phyloP scores from a whole-genome alignment of 2,888 invertebrate species.

The Thysanoteuthis rhombus region DNA sequence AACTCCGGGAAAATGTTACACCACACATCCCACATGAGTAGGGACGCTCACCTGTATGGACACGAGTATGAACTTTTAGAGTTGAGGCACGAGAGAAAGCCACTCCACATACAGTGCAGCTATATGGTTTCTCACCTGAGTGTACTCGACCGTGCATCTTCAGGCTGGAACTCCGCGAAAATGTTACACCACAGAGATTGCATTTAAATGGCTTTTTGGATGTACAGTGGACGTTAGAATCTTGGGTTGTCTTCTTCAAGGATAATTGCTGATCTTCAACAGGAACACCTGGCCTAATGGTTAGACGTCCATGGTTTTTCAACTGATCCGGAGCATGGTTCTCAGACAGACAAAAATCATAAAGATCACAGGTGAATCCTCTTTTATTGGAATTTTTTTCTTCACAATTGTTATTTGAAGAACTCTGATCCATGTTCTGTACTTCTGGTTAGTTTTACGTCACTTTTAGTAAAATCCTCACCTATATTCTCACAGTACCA shows the following conservation, averaged over 20 bases:
- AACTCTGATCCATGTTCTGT: background rate
- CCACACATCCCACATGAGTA: background rate
- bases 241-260: background rate
- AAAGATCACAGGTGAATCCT: background rate
- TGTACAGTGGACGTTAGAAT: background rate
- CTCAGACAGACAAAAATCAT: background rate
- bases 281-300: background rate
- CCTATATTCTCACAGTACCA: too few species aligned
- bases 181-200: background rate
- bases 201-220: background rate
- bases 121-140: background rate
- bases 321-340: background rate
- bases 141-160: background rate
- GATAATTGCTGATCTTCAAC: background rate
- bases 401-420: background rate
- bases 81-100: conserved; percentile 12
- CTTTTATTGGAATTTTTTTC: background rate
- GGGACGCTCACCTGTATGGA: background rate
- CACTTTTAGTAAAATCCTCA: background rate
- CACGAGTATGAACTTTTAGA: background rate
- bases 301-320: background rate
- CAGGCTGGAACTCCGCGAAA: background rate
- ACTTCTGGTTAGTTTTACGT: background rate
- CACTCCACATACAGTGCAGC: background rate
- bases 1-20: background rate